A percentile compares a stretch with the other conserved stretches of the same genome.
phyloP scores from a whole-genome alignment of 1,140 invertebrate genomes.

The Apolygus lucorum region DNA sequence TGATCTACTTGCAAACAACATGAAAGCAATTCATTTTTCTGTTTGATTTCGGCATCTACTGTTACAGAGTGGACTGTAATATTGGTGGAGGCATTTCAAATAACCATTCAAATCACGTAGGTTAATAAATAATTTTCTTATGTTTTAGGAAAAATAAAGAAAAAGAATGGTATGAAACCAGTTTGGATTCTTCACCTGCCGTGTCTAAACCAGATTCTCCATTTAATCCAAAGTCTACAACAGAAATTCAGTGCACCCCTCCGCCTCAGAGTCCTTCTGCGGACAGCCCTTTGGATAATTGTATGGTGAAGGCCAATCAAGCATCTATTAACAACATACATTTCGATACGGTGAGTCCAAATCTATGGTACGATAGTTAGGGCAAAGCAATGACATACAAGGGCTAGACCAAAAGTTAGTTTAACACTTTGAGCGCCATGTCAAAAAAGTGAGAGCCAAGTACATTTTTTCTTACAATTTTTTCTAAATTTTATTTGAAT shows the following conservation, averaged over 20 bases:
- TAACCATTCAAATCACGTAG: too few species aligned
- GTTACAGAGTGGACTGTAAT: too few species aligned
- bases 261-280: background rate
- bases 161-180: conserved; percentile 67
- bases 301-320: conserved; percentile 4
- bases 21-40: too few species aligned
- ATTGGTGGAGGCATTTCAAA: too few species aligned
- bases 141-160: conserved; percentile 45
- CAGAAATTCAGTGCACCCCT: conserved; percentile 14
- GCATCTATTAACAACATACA: conserved; percentile 24
- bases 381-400: too few species aligned
- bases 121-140: conserved; percentile 29
- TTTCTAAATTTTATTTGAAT: too few species aligned
- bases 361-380: conserved; percentile 34
- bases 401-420: too few species aligned
- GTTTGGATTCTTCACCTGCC: conserved; percentile 44
- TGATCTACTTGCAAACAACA: too few species aligned
- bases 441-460: too few species aligned
- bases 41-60: too few species aligned
- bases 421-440: too few species aligned
- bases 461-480: too few species aligned
- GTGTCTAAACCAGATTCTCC: conserved; percentile 18
- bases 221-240: conserved; percentile 9
- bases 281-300: background rate
- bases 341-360: conserved; percentile 33